Evolutionary conservation across 1,140 invertebrate genomes (phyloP), one percentile per base, ranked within the genome.

Genomic region (Lethrus apterus): DNA sequence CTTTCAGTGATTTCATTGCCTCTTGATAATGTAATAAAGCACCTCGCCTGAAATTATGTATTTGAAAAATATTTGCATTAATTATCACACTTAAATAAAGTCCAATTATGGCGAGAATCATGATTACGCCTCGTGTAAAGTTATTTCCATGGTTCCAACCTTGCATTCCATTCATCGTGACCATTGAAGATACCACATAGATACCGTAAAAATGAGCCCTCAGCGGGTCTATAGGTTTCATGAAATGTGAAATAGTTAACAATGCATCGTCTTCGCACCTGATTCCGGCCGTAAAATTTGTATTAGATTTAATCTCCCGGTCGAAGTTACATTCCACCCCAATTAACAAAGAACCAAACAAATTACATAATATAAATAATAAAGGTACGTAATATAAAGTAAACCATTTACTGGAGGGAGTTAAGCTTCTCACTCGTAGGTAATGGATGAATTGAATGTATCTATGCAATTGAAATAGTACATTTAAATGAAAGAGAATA

Each of bases 121-220:
- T 38, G 7, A 38, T 4, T 4, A 38, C 24, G 9, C 20, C 4
- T 3, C 35, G 18, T 10, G 9, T 5, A n/a, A 11, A 18, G 24
- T 38, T 21, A 4, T 3, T 38, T 1, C 10, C 20, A 11, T 11
- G 3, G 2, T 18, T 5, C 7, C n/a, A 38, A 21, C 35, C 35
- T 23, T 38, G 35, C 35, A 38, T 38, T 38, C 35, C 35, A 2
- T 4, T 21, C 35, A 21, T 38, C 17, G 35, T 20, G 3, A 38
- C 20, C 5, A 21, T 3, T 10, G 19, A 21, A 11, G n/a, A 8
- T 7, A 18, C 35, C 20, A 38, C 7, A 17, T 38, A 38, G 2
- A 38, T 38, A 1, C 19, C 17, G 8, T 38, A 38, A 1, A 38
- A 21, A 4, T 38, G 35, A 10, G 8, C 35, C 7, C 35, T 10